Percentiles rank a stretch among this genome's conserved stretches.
Conservation (phyloP, 2,797 vertebrate genomes). For the Apodemus agrarius region DNA sequence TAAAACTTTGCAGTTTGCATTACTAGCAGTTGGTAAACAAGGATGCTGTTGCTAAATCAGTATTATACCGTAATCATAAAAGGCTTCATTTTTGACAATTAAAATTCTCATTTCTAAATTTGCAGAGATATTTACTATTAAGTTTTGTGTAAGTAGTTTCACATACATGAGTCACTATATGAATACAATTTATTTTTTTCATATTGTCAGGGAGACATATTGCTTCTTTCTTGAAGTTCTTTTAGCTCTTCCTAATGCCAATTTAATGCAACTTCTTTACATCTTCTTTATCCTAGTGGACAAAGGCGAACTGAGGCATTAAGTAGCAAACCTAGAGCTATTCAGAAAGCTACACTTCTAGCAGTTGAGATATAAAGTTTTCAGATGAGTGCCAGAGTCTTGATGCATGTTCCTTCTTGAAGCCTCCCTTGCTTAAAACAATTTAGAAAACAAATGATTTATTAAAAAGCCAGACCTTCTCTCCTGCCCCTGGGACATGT, state of each 20-base stretch:
- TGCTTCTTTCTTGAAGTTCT: not conserved
- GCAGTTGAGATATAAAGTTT: conserved; percentile 6
- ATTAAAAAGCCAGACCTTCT: not conserved
- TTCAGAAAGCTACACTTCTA: not conserved
- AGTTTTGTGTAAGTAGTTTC: not conserved
- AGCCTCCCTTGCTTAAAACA: conserved; percentile 3
- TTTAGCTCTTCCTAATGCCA: not conserved
- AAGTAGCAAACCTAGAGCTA: not conserved
- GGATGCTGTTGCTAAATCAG: not conserved
- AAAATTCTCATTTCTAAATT: conserved; percentile 24
- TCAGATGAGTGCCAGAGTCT: conserved; percentile 23
- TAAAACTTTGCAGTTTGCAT: conserved; percentile 36
- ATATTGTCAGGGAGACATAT: not conserved
- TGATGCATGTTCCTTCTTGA: conserved; percentile 55
- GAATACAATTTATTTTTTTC: not conserved
- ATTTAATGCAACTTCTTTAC: not conserved
- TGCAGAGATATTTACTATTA: not conserved
- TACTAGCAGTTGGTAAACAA: not conserved
- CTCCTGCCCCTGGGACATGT: not conserved
- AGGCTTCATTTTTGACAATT: conserved; percentile 22
- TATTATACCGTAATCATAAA: not conserved
- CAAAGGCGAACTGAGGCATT: not conserved
- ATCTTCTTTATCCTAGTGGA: not conserved
- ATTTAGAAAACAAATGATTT: conserved; percentile 38
- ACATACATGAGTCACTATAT: not conserved